Base-by-base conservation (phyloP, 1,140 invertebrate genomes). In the Philotrypesis tridentata region DNA sequence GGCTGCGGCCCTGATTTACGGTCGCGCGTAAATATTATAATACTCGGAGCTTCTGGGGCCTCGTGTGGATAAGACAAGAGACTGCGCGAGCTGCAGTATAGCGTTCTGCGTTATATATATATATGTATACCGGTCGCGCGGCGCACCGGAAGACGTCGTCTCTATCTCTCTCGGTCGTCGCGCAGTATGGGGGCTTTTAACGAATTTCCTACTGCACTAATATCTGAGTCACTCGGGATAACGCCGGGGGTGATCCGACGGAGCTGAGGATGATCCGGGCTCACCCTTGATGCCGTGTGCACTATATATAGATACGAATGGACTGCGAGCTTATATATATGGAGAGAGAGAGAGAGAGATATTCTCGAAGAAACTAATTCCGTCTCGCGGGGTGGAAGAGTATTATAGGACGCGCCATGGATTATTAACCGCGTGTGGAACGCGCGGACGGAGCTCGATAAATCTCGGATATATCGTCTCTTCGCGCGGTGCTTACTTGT, bases 11-110 rank as follows among this genome's bases (percentile, higher is more conserved):
- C 72, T 76, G 80, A 82, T 82, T 82, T 82, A 82, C 80, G 80
- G 48, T 25, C 73, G 80, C 31, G 67, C 80, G 72, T 82, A 82
- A 82, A 82, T 76, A 82, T 82, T 82, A 82, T 71, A 82, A 82
- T 76, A 33, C 27, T n/a, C 29, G 9, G 70, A 11, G 55, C 68
- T 37, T n/a, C 65, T 67, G 61, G 33, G 25, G 25, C 37, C 61
- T n/a, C n/a, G n/a, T 23, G 7, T 60, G 14, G 68, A 71, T 71
- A 71, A 71, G 72, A 55, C n/a, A n/a, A n/a, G n/a, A n/a, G n/a
- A n/a, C n/a, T n/a, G n/a, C n/a, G n/a, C n/a, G n/a, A n/a, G n/a
- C n/a, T n/a, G n/a, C n/a, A n/a, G n/a, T n/a, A n/a, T n/a, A n/a
- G n/a, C n/a, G n/a, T n/a, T n/a, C n/a, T n/a, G n/a, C n/a, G n/a